phyloP scores from a whole-genome alignment of 2,797 vertebrate species.

The Benthosema pterotum region DNA sequence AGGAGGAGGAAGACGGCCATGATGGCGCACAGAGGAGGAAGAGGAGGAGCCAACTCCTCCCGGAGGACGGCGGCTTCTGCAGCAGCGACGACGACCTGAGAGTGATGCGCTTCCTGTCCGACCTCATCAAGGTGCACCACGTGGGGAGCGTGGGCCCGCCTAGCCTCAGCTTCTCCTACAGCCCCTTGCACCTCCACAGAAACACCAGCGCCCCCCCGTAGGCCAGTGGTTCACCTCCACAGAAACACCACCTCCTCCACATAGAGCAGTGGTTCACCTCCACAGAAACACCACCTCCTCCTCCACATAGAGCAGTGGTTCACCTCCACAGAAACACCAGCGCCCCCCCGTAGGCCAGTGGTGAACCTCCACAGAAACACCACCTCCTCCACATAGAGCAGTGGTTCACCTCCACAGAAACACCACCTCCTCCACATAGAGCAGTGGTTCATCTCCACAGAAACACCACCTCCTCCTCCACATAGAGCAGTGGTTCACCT shows the following conservation, averaged over 20 bases:
- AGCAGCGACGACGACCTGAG: slow-evolving; percentile 79
- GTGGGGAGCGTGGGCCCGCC: slow-evolving; percentile 74
- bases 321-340: too few species aligned
- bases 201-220: slow-evolving; percentile 36
- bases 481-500: too few species aligned
- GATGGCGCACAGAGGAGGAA: slow-evolving; percentile 47
- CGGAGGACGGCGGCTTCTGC: slow-evolving; percentile 51
- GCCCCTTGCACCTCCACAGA: slow-evolving; percentile 66
- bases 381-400: too few species aligned
- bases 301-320: too few species aligned
- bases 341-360: too few species aligned
- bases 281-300: too few species aligned
- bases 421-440: too few species aligned
- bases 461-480: too few species aligned
- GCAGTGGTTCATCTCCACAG: too few species aligned
- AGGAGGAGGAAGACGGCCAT: slow-evolving; percentile 61
- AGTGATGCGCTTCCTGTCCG: slow-evolving; percentile 88
- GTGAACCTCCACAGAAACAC: too few species aligned
- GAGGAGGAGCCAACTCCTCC: slow-evolving; percentile 40
- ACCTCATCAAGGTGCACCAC: slow-evolving; percentile 87
- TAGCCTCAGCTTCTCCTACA: slow-evolving; percentile 86
- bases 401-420: too few species aligned
- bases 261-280: too few species aligned
- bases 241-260: slow-evolving; percentile 44
- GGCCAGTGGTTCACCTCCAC: slow-evolving; percentile 31